Evolutionary conservation across 2,797 vertebrate species (phyloP).

Genomic region (Limosa lapponica): DNA sequence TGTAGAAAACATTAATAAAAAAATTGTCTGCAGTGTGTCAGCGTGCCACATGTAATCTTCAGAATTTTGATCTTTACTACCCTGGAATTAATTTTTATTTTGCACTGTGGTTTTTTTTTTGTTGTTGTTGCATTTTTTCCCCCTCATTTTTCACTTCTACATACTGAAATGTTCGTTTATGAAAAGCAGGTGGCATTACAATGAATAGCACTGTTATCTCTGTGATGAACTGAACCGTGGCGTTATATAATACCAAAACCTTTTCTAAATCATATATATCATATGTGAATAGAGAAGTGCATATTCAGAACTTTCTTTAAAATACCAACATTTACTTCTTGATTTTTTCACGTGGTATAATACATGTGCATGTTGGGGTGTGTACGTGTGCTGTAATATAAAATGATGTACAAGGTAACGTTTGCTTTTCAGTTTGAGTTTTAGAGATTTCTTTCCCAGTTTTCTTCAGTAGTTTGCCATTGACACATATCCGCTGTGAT

Average conservation of each 20-base stretch:
- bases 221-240: slow-evolving; percentile 11
- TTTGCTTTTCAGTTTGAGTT: not conserved
- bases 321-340: not conserved
- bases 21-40: not conserved
- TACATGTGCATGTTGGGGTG: not conserved
- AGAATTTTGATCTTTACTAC: not conserved
- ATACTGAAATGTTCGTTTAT: not conserved
- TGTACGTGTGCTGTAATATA: not conserved
- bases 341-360: not conserved
- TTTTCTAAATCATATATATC: not conserved
- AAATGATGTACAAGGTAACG: not conserved
- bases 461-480: not conserved
- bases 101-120: not conserved
- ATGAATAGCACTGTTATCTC: not conserved
- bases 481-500: not conserved
- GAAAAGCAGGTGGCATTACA: slow-evolving; percentile 71
- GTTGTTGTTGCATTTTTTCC: not conserved
- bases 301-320: not conserved
- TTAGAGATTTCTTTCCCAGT: not conserved
- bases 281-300: not conserved
- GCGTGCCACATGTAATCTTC: not conserved
- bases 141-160: not conserved
- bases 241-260: slow-evolving; percentile 67
- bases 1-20: not conserved
- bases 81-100: not conserved